Evolutionary conservation across 1,140 invertebrate species (phyloP).

Genomic region (Hydropsyche tenuis): DNA sequence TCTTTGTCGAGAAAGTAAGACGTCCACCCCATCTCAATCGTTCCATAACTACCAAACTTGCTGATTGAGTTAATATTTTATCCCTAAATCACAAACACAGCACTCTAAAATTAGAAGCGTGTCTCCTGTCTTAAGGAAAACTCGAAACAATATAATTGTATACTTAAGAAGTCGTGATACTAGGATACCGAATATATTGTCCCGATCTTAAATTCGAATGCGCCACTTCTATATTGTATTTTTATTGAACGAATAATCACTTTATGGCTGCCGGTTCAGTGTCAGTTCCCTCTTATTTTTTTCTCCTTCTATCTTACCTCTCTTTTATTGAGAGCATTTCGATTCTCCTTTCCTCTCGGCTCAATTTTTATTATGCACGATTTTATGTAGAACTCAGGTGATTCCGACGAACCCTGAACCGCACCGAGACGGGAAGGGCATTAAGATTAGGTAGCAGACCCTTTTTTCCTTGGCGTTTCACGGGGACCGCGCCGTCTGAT

Average conservation of each 20-base stretch:
- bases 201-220: neutral
- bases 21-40: no score
- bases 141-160: conserved; percentile 13
- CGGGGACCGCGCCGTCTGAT: conserved; percentile 23
- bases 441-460: conserved; percentile 35
- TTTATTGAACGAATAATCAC: conserved; percentile 26
- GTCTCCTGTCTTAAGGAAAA: neutral
- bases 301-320: neutral
- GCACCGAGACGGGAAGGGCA: conserved; percentile 20
- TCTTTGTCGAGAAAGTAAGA: no score
- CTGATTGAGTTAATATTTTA: no score
- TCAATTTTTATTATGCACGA: conserved; percentile 31
- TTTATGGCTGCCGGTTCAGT: conserved; percentile 6
- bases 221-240: conserved; percentile 14
- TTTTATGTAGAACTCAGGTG: conserved; percentile 33
- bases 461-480: conserved; percentile 24
- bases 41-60: no score
- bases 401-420: conserved; percentile 27
- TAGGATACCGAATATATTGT: neutral
- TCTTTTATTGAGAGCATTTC: neutral
- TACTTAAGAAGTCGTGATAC: conserved; percentile 1
- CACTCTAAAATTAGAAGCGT: no score
- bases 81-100: no score
- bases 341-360: neutral
- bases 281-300: neutral